Evolutionary conservation across 2,797 vertebrate species (phyloP), one percentile per base, ranked within the genome.

Genomic region (Sebastes wilsoni): DNA sequence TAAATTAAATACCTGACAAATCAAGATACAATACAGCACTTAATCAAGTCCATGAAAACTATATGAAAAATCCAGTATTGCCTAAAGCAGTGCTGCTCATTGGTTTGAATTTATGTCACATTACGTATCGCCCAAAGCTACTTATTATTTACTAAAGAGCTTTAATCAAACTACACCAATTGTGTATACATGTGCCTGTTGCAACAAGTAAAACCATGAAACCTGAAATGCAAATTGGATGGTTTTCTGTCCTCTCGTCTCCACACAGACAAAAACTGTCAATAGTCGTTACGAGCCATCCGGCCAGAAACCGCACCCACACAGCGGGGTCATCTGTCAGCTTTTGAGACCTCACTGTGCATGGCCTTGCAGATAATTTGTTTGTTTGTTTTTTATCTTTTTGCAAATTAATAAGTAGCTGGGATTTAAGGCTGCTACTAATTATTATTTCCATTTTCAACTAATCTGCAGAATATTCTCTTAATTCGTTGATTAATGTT

Each of bases 221-320:
- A 72, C 12, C 49, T 54, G 13, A 65, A 28, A 2, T 32, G 13
- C n/a, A 71, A 30, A 62, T 56, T 13, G 32, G 23, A 58, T 2
- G 66, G 9, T 11, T 61, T 34, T 32, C 28, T 61, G 23, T 32
- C 46, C 14, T 56, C 49, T 70, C 38, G 16, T 46, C 77, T 72
- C n/a, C 32, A 59, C 66, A 7, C 61, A 42, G 61, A 82, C 36
- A 22, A 61, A 86, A 81, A 55, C 25, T 77, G 84, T 81, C 83
- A 75, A 75, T 75, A 88, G 20, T 75, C 42, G 9, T 79, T 66
- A 73, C 2, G 9, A 59, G 61, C 60, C 72, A 60, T 49, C 58
- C 22, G 9, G 23, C 30, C 78, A 77, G 34, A 22, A 38, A 60
- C 49, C 27, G 2, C 69, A 64, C 65, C 75, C 69, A 62, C 77